A percentile compares a stretch with the other conserved stretches of the same genome.
Evolutionary conservation across 2,113 vertebrate genomes (phyloP).

Genomic region (Cyphomyrus discorhynchus): DNA sequence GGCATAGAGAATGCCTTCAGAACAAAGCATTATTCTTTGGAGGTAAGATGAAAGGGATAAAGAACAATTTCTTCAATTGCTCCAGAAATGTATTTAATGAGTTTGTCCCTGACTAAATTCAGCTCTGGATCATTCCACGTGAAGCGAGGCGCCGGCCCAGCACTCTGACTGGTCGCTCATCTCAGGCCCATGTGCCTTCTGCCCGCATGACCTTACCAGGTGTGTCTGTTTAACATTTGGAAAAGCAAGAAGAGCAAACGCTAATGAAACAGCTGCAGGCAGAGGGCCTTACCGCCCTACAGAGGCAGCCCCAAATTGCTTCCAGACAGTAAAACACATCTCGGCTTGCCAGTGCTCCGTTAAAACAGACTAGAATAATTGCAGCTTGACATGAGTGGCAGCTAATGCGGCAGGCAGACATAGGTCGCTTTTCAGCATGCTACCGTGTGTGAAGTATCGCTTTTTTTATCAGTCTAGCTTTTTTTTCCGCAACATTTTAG

Average conservation of each 20-base stretch:
- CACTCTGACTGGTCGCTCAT: background rate
- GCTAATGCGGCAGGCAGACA: background rate
- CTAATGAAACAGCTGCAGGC: background rate
- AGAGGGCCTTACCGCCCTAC: background rate
- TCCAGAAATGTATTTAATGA: background rate
- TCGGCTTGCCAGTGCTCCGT: background rate
- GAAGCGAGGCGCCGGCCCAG: background rate
- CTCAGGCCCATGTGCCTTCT: background rate
- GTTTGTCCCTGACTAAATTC: background rate
- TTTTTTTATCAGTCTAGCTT: constrained; percentile 10
- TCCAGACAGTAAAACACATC: constrained; percentile 9
- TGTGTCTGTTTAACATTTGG: constrained; percentile 11
- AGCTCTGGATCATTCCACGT: background rate
- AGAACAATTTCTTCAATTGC: background rate
- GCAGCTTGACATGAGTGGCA: background rate
- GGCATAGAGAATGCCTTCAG: background rate
- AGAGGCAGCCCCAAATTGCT: background rate
- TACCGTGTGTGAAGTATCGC: constrained; percentile 7
- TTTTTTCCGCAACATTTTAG: background rate
- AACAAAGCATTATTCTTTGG: background rate
- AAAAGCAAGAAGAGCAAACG: background rate
- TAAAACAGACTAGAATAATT: background rate
- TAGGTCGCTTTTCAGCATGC: background rate
- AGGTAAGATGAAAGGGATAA: background rate
- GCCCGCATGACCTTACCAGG: background rate